Evolutionary conservation across 2,888 invertebrate species (phyloP).

Genomic region (Teinopalpus imperialis): DNA sequence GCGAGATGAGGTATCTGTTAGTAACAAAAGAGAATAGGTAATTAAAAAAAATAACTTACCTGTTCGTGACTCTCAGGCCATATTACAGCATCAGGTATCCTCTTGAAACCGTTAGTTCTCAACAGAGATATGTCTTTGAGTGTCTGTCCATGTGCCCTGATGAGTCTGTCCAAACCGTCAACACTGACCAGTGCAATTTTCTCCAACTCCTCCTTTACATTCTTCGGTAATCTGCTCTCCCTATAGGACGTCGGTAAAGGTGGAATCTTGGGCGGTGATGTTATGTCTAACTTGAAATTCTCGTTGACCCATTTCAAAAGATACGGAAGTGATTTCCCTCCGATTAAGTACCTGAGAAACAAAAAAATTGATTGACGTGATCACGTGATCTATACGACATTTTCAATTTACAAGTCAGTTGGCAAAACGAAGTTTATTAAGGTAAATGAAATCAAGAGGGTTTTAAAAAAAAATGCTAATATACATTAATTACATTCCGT

Average conservation of each 20-base stretch:
- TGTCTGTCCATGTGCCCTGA: slow-evolving; percentile 96
- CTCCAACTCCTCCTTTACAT: slow-evolving; percentile 81
- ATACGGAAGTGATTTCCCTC: slow-evolving; percentile 87
- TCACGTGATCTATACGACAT: too few relatives aligned
- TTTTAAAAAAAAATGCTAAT: too few relatives aligned
- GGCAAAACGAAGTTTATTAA: too few relatives aligned
- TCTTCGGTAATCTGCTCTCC: slow-evolving; percentile 82
- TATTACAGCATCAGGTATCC: slow-evolving; percentile 96
- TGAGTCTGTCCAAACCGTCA: slow-evolving; percentile 91
- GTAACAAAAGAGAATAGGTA: too few relatives aligned
- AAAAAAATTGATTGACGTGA: not conserved
- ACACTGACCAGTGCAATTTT: slow-evolving; percentile 67
- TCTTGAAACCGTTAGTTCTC: slow-evolving; percentile 86
- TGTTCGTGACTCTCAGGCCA: slow-evolving; percentile 96
- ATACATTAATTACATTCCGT: too few relatives aligned
- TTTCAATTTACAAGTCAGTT: too few relatives aligned
- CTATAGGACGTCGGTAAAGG: slow-evolving; percentile 85
- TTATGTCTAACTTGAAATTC: slow-evolving; percentile 86
- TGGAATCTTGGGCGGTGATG: slow-evolving; percentile 62
- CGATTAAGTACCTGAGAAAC: slow-evolving; percentile 89
- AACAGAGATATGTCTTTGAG: slow-evolving; percentile 93
- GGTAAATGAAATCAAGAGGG: too few relatives aligned
- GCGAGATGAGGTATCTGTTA: too few relatives aligned
- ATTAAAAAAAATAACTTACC: too few relatives aligned
- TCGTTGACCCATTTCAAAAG: slow-evolving; percentile 91